phyloP scores from a whole-genome alignment of 2,113 vertebrate species.

The Corythoichthys haematopterus region DNA sequence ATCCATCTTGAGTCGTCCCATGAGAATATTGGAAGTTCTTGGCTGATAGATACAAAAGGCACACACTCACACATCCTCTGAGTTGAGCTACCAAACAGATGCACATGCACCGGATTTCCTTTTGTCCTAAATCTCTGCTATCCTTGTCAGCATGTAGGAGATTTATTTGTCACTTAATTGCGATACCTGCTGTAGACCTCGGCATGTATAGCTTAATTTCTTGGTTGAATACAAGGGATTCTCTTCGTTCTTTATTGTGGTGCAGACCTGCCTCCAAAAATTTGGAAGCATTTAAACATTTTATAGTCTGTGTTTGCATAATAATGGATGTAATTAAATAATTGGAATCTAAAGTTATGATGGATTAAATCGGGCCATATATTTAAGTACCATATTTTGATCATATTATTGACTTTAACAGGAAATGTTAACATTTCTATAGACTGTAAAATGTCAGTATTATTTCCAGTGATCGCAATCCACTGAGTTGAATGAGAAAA shows the following conservation, averaged over 20 bases:
- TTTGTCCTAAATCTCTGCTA: constrained; percentile 33
- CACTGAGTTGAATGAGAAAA: too few relatives aligned
- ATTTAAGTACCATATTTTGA: not conserved
- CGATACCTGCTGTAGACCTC: constrained; percentile 34
- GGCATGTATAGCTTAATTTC: constrained; percentile 25
- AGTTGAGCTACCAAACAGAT: constrained; percentile 49
- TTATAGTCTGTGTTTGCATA: not conserved
- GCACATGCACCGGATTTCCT: constrained; percentile 49
- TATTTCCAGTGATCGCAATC: too few relatives aligned
- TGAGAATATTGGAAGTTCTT: constrained; percentile 5
- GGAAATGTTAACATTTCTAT: constrained; percentile 24
- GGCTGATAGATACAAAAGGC: constrained; percentile 17
- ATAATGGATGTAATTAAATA: not conserved
- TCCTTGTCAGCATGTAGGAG: constrained; percentile 24
- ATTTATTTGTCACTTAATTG: constrained; percentile 33
- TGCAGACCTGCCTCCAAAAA: not conserved
- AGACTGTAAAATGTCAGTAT: constrained; percentile 12
- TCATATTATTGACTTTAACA: constrained; percentile 3
- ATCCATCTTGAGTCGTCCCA: constrained; percentile 1
- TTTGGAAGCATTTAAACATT: constrained; percentile 8
- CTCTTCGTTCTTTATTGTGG: constrained; percentile 1
- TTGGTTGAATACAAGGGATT: constrained; percentile 20
- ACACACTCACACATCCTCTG: constrained; percentile 21
- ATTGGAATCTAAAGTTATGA: constrained; percentile 6
- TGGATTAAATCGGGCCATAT: not conserved